Conservation (phyloP, 2,888 invertebrate species). For the Drosophila trichaetosa region DNA sequence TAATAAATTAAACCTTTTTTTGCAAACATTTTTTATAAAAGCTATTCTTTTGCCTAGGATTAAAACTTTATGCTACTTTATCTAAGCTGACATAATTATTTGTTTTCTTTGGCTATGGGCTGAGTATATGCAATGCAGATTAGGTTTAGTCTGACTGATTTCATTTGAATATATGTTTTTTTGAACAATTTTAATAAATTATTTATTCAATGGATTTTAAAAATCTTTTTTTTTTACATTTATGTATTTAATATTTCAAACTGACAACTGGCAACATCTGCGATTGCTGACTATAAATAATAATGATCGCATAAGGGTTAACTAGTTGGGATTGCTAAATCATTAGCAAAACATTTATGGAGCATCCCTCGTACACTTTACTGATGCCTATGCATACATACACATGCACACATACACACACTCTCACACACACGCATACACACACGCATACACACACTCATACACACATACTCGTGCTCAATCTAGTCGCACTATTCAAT, state of each 20-base stretch:
- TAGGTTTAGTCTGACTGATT: not conserved
- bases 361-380: constrained; percentile 37
- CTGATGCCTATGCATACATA: constrained; percentile 11
- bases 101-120: no score
- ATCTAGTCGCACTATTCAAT: constrained; percentile 79
- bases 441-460: constrained; percentile 8
- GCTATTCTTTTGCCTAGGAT: no score
- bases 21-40: no score
- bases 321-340: not conserved
- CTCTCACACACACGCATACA: not conserved
- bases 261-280: not conserved
- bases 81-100: accelerated
- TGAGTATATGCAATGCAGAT: not conserved
- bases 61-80: no score
- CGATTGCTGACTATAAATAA: not conserved
- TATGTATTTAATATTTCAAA: not conserved
- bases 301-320: not conserved
- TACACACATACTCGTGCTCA: constrained; percentile 28
- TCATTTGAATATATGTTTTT: not conserved
- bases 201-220: not conserved
- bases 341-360: not conserved
- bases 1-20: no score
- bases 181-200: no score
- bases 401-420: constrained; percentile 1
- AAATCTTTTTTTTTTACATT: no score